Percentiles rank a stretch among this genome's conserved stretches.
Conservation (phyloP, 2,888 invertebrate species). For the Cartodere bifasciata region DNA sequence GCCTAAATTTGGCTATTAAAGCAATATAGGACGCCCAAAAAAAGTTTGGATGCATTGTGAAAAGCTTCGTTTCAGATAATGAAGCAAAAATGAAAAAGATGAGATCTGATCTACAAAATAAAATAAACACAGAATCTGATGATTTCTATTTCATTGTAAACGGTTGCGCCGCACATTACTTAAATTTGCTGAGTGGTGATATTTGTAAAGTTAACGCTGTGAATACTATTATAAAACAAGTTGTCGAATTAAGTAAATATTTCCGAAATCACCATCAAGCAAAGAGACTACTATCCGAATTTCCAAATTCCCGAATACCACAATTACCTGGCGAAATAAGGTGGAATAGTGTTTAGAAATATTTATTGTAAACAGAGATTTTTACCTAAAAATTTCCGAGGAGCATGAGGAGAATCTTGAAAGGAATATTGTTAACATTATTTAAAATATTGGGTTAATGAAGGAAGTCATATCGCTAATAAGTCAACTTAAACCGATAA, state of each 20-base stretch:
- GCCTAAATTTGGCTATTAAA: conserved; percentile 8
- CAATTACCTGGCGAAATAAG: neutral
- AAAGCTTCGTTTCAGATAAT: conserved; percentile 10
- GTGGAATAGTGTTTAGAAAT: conserved; percentile 1
- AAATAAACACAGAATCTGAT: conserved; percentile 4
- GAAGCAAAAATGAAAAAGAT: conserved; percentile 9
- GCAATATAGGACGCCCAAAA: conserved; percentile 8
- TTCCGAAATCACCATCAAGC: conserved; percentile 1
- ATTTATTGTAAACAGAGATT: neutral
- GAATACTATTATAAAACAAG: conserved; percentile 7
- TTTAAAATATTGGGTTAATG: conserved; percentile 1
- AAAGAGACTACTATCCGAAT: neutral
- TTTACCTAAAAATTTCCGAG: neutral
- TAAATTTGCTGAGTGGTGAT: conserved; percentile 7
- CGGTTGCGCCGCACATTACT: conserved; percentile 9
- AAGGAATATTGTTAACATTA: neutral
- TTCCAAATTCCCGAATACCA: neutral
- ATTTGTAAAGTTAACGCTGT: conserved; percentile 7
- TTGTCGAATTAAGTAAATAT: conserved; percentile 7
- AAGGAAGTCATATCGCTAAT: neutral
- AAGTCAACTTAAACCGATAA: neutral
- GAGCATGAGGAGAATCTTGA: neutral
- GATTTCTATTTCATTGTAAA: conserved; percentile 7
- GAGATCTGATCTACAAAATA: conserved; percentile 5
- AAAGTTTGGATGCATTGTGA: conserved; percentile 7